Percentiles rank a stretch among this genome's conserved stretches.
phyloP scores from a whole-genome alignment of 2,888 invertebrate species.

The Drosophila ochracea region DNA sequence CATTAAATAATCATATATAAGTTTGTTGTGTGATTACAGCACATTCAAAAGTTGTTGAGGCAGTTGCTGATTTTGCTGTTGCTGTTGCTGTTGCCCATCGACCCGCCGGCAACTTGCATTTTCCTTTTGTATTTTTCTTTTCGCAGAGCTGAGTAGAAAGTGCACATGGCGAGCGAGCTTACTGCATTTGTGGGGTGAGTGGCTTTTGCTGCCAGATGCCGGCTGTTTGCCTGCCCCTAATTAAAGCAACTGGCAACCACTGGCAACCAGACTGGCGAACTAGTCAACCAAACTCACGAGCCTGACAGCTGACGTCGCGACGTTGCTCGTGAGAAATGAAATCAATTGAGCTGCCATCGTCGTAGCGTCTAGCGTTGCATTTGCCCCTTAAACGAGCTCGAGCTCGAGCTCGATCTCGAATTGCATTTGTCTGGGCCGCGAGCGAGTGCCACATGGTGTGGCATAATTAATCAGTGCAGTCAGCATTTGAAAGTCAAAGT shows the following conservation, averaged over 20 bases:
- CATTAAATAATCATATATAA: constrained; percentile 80
- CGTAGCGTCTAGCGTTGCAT: constrained; percentile 17
- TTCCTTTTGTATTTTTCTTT: constrained; percentile 58
- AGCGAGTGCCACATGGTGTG: constrained; percentile 17
- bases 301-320: constrained; percentile 52
- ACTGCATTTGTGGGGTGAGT: constrained; percentile 25
- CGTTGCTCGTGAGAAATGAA: constrained; percentile 69
- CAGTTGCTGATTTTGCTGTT: constrained; percentile 16
- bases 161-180: constrained; percentile 26
- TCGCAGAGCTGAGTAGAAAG: constrained; percentile 49
- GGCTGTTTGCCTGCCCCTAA: constrained; percentile 44
- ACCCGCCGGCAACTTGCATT: constrained; percentile 63
- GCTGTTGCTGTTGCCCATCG: constrained; percentile 45
- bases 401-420: constrained; percentile 51
- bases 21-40: constrained; percentile 49
- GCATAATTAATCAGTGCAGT: constrained; percentile 58
- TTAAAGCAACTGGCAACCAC: constrained; percentile 42
- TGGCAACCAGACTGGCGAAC: constrained; percentile 22
- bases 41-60: constrained; percentile 26
- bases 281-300: constrained; percentile 52
- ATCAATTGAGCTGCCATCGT: constrained; percentile 68
- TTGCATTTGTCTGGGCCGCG: constrained; percentile 26
- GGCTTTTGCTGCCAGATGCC: constrained; percentile 22
- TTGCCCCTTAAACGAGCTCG: constrained; percentile 38
- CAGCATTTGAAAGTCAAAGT: constrained; percentile 72